A percentile compares a stretch with the other conserved stretches of the same genome.
phyloP scores from a whole-genome alignment of 2,113 vertebrate genomes.

The Pedetes capensis region DNA sequence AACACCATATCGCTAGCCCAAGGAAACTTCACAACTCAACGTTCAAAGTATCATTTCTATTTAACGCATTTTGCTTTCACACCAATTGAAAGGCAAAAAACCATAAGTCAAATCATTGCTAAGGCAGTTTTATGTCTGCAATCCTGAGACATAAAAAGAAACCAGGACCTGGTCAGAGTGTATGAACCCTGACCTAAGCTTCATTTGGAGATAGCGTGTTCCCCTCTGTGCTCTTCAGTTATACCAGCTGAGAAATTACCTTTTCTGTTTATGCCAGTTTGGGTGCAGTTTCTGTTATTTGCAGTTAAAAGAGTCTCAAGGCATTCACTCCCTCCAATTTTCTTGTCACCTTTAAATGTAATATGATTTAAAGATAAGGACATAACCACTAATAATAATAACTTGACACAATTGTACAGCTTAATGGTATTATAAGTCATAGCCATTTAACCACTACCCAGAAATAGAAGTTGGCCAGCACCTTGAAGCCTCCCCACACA shows the following conservation, averaged over 20 bases:
- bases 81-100: background rate
- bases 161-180: background rate
- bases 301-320: background rate
- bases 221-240: background rate
- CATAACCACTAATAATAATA: background rate
- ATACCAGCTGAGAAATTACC: background rate
- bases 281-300: background rate
- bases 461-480: background rate
- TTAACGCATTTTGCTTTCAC: background rate
- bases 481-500: background rate
- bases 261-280: background rate
- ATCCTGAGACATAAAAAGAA: slow-evolving; percentile 18
- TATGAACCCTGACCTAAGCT: background rate
- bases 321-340: background rate
- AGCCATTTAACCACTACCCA: background rate
- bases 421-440: background rate
- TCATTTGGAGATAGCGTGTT: background rate
- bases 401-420: background rate
- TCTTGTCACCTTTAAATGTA: background rate
- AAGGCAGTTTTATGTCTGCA: background rate
- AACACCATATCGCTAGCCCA: background rate
- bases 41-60: background rate
- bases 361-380: background rate
- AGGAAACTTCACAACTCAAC: background rate
- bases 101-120: background rate